Evolutionary conservation across 2,888 invertebrate genomes (phyloP).

Genomic region (Mythimna impura): DNA sequence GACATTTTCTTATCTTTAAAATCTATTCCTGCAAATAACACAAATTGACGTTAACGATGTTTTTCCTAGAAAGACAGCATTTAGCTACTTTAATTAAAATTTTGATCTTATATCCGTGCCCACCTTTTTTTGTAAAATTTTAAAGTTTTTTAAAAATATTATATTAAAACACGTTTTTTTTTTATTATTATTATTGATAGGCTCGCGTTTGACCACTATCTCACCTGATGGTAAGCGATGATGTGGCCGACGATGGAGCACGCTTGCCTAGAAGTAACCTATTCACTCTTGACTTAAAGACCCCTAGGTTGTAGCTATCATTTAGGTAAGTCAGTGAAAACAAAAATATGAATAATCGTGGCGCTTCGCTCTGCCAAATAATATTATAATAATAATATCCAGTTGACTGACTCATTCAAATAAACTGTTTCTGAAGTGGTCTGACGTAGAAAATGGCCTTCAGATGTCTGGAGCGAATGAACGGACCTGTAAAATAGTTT

Average conservation of each 20-base stretch:
- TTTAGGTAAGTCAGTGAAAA: constrained; percentile 20
- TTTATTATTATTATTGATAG: no score
- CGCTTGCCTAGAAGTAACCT: no score
- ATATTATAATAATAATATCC: constrained; percentile 35
- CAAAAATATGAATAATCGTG: constrained; percentile 51
- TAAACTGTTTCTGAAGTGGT: constrained; percentile 34
- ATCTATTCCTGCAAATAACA: no score
- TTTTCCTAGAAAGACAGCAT: no score
- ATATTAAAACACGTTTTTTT: constrained; percentile 1
- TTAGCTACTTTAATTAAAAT: not conserved
- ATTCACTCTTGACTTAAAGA: no score
- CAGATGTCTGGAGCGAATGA: constrained; percentile 31
- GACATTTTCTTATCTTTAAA: no score
- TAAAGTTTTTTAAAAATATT: no score
- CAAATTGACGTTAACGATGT: no score
- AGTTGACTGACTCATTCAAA: constrained; percentile 53
- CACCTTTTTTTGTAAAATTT: not conserved
- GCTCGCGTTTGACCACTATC: no score
- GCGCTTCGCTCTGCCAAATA: constrained; percentile 44
- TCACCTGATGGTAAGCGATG: no score
- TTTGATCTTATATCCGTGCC: not conserved
- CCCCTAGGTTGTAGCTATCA: no score
- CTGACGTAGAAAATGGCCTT: constrained; percentile 59
- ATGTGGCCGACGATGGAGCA: no score
- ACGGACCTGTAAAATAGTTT: constrained; percentile 5